Base-by-base conservation (phyloP, 2,888 invertebrate species). In the Meteorus colon region DNA sequence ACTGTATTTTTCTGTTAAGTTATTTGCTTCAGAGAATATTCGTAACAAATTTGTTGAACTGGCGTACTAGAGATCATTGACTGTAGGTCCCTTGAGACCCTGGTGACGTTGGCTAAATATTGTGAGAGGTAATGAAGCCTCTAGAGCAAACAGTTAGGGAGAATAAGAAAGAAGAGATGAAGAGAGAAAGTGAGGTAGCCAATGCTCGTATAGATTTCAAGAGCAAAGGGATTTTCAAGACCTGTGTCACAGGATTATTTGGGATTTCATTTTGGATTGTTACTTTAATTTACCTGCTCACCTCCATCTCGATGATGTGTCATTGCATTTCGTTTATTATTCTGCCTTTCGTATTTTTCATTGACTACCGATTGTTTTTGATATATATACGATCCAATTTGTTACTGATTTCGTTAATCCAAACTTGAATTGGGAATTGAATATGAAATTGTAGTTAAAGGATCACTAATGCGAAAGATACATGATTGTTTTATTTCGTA, bases 61-160 rank as follows among this genome's bases (percentile, higher is more conserved):
- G 82, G 70, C 75, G 77, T 55, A 81, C 79, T 79, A 77, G 79
- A 81, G 82, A 82, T 84, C 84, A 83, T 81, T 75, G 84, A 83
- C 82, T 84, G 85, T 84, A 83, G 84, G 81, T 82, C 68, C 68
- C 51, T 73, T 81, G 75, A 74, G 73, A 67, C 72, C 74, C 80
- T 80, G 82, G 83, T 86, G 87, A 88, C 86, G 87, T 86, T 87
- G 83, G 77, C 83, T 84, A 88, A 89, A 89, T 89, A 88, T 89
- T 89, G 84, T 87, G 86, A 87, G 85, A 89, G 87, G 86, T 89
- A 89, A 89, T 88, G 88, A 88, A 89, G 86, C 87, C 86, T 82
- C 83, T 66, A 86, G 81, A 85, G 86, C 82, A 87, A 89, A 88
- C 84, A 87, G 68, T 73, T 24, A 59, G 66, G 48, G 72, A 24